Evolutionary conservation across 2,888 invertebrate species (phyloP).

Genomic region (Aromia moschata): DNA sequence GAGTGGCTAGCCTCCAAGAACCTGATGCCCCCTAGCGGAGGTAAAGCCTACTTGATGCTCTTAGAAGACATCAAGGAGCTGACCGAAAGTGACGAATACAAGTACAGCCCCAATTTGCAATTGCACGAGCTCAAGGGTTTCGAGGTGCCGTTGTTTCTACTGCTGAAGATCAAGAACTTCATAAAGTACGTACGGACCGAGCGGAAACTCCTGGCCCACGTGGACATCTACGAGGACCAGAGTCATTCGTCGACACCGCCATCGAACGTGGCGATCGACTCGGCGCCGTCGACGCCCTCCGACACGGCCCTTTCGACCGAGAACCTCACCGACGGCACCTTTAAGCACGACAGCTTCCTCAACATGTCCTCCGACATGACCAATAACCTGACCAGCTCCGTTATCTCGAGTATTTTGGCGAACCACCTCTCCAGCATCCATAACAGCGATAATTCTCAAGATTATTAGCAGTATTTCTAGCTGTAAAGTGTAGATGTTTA

Average conservation of each 20-base stretch:
- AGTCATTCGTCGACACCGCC: slow-evolving; percentile 59
- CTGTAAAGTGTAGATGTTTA: neutral
- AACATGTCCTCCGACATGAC: slow-evolving; percentile 61
- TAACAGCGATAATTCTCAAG: slow-evolving; percentile 58
- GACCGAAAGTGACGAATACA: slow-evolving; percentile 77
- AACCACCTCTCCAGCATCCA: slow-evolving; percentile 49
- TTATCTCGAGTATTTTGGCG: slow-evolving; percentile 59
- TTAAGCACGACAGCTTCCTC: slow-evolving; percentile 50
- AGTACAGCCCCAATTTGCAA: slow-evolving; percentile 71
- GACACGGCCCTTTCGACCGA: slow-evolving; percentile 59
- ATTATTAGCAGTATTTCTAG: slow-evolving; percentile 46
- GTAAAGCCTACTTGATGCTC: slow-evolving; percentile 81
- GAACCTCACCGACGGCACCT: slow-evolving; percentile 25
- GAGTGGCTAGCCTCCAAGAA: slow-evolving; percentile 82
- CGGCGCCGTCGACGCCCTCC: slow-evolving; percentile 60
- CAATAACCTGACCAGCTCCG: slow-evolving; percentile 60
- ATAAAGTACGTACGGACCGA: slow-evolving; percentile 65
- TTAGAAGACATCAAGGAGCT: slow-evolving; percentile 81
- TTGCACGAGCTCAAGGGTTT: slow-evolving; percentile 78
- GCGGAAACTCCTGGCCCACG: slow-evolving; percentile 49
- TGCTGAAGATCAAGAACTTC: slow-evolving; percentile 77
- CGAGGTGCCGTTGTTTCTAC: slow-evolving; percentile 77
- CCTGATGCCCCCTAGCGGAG: slow-evolving; percentile 80
- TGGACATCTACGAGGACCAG: slow-evolving; percentile 57
- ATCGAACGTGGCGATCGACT: slow-evolving; percentile 56